Conservation (phyloP, 2,888 invertebrate species). For the Hipparchia semele region DNA sequence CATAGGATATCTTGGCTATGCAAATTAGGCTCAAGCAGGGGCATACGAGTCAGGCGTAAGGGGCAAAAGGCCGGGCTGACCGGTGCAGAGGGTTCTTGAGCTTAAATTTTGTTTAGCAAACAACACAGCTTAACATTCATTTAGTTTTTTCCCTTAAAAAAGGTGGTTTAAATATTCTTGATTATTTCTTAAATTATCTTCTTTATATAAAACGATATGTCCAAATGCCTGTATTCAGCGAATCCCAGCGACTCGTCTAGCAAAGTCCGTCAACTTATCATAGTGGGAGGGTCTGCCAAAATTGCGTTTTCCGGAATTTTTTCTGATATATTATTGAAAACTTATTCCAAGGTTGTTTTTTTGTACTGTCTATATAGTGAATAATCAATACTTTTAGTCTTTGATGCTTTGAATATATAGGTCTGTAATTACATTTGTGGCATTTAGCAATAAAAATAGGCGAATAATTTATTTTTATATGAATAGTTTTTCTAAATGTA, state of each 20-base stretch:
- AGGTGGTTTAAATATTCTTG: background rate
- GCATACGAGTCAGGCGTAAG: conserved; percentile 28
- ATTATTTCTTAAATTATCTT: no score
- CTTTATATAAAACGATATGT: no score
- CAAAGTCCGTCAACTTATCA: no score
- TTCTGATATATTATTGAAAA: no score
- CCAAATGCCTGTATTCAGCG: no score
- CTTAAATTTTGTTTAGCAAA: conserved; percentile 9
- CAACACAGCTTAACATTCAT: conserved; percentile 16
- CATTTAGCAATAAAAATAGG: background rate
- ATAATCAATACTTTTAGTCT: no score
- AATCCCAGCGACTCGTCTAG: no score
- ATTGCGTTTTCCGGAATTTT: no score
- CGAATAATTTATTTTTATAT: background rate
- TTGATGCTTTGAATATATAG: background rate
- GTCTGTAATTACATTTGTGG: background rate
- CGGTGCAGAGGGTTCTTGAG: conserved; percentile 18
- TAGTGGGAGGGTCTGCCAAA: no score
- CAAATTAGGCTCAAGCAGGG: conserved; percentile 66
- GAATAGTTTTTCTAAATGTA: background rate
- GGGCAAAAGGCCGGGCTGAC: conserved; percentile 28
- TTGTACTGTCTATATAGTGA: no score
- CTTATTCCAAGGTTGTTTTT: no score
- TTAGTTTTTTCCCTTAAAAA: background rate
- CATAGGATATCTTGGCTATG: conserved; percentile 74